Percentiles rank a stretch among this genome's conserved stretches.
Evolutionary conservation across 2,888 invertebrate species (phyloP).

Genomic region (Agrotis segetum): DNA sequence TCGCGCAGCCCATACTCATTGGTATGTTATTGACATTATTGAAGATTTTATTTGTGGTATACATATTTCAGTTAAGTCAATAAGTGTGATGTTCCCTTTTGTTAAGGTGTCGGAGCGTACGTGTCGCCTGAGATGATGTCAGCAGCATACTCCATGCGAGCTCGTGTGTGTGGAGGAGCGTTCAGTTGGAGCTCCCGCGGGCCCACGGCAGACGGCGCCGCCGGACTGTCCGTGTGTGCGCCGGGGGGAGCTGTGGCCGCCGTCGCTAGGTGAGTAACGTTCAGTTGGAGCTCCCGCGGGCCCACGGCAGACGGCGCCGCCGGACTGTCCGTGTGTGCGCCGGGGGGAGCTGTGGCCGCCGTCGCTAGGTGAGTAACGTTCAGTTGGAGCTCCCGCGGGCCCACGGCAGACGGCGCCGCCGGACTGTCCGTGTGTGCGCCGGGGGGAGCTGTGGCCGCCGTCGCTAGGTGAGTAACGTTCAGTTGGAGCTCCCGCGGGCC

Average conservation of each 20-base stretch:
- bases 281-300: constrained; percentile 2
- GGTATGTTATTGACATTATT: constrained; percentile 85
- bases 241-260: constrained; percentile 98
- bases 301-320: constrained; percentile 94
- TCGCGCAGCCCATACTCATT: constrained; percentile 95
- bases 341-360: constrained; percentile 96
- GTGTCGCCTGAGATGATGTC: constrained; percentile 99
- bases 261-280: constrained; percentile 72
- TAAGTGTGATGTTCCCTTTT: too few species aligned
- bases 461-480: constrained; percentile 91
- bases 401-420: too few species aligned
- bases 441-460: constrained; percentile 87
- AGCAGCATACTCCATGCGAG: constrained; percentile 97
- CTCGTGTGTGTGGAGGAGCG: constrained; percentile 95
- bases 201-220: constrained; percentile 96
- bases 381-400: too few species aligned
- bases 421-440: too few species aligned
- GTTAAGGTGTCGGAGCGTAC: constrained; percentile 97
- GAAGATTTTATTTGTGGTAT: too few species aligned
- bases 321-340: constrained; percentile 97
- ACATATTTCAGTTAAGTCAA: too few species aligned
- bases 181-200: constrained; percentile 98
- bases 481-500: constrained; percentile 97
- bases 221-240: constrained; percentile 97
- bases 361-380: too few species aligned